Evolutionary conservation across 37 sponge, comb jelly and placozoan species (phyloP), one percentile per base, ranked within the genome.

Genomic region (Bolinopsis microptera): DNA sequence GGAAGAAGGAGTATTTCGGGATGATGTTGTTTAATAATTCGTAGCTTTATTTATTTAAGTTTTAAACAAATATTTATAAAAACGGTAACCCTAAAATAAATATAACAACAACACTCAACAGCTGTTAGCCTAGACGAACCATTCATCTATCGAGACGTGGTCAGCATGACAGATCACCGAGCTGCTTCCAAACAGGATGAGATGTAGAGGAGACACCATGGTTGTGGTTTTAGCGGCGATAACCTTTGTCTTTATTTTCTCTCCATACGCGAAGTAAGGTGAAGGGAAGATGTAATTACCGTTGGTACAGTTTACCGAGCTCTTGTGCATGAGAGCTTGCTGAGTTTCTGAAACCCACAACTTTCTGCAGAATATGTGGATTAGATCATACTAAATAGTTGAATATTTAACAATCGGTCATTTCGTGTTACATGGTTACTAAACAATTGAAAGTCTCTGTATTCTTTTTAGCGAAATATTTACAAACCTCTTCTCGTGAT

Each of bases 291-390:
- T 82, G 31, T 94, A 94, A 32, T 95, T 94, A 31, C 95, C 94
- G 92, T 93, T 92, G 68, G 94, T 94, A 80, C 93, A 76, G 93
- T 96, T 96, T 38, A 96, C 95, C 23, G 96, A 96, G n/a, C 94
- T 92, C 94, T 95, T 96, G 95, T 95, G 96, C 68, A 96, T 96
- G 92, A 96, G 95, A 0, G 97, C 97, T 0, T 39, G 38, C 93
- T 94, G 95, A 0, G 39, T 83, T 33, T 96, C 96, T 5, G 94
- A 67, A 0, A 94, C 95, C 68, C 94, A 69, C 18, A 96, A 40
- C 21, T 74, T 74, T 38, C 90, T 86, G 30, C 28, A 34, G 32
- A 0, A n/a, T 22, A 70, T 22, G 18, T 61, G 68, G 9, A 18
- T 61, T 61, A 61, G 68, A n/a, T n/a, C n/a, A n/a, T n/a, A n/a